phyloP scores from a whole-genome alignment of 2,888 invertebrate species.

The Phyllotreta cruciferae region DNA sequence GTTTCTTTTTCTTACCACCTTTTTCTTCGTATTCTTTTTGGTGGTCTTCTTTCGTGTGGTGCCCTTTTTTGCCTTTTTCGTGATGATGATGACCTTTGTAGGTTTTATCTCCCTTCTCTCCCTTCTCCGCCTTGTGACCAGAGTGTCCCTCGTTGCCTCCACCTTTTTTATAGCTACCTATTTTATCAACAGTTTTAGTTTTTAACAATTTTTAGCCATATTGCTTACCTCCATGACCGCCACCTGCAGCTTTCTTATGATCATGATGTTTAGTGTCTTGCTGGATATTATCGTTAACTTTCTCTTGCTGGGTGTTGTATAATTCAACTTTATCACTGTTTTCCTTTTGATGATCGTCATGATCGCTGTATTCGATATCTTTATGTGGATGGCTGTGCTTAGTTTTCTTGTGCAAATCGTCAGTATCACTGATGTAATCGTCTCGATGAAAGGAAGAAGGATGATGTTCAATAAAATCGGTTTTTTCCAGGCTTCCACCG shows the following conservation, averaged over 20 bases:
- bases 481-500: slow-evolving; percentile 27
- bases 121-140: slow-evolving; percentile 49
- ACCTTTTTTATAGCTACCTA: slow-evolving; percentile 46
- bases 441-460: neutral
- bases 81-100: slow-evolving; percentile 56
- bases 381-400: neutral
- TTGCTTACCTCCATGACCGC: slow-evolving; percentile 36
- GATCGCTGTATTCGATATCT: slow-evolving; percentile 5
- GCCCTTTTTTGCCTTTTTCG: slow-evolving; percentile 54
- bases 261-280: slow-evolving; percentile 29
- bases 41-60: slow-evolving; percentile 61
- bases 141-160: slow-evolving; percentile 51
- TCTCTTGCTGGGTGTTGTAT: slow-evolving; percentile 22
- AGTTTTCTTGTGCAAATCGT: too few species aligned
- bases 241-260: slow-evolving; percentile 32
- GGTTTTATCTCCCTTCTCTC: slow-evolving; percentile 55
- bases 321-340: neutral
- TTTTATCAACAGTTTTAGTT: neutral
- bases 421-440: too few species aligned
- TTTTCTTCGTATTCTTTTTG: slow-evolving; percentile 62
- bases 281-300: slow-evolving; percentile 31
- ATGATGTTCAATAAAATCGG: neutral
- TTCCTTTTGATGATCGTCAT: slow-evolving; percentile 17
- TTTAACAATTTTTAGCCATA: neutral
- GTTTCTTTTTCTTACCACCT: slow-evolving; percentile 62